Evolutionary conservation across 2,888 invertebrate species (phyloP).

Genomic region (Phaonia tiefii): DNA sequence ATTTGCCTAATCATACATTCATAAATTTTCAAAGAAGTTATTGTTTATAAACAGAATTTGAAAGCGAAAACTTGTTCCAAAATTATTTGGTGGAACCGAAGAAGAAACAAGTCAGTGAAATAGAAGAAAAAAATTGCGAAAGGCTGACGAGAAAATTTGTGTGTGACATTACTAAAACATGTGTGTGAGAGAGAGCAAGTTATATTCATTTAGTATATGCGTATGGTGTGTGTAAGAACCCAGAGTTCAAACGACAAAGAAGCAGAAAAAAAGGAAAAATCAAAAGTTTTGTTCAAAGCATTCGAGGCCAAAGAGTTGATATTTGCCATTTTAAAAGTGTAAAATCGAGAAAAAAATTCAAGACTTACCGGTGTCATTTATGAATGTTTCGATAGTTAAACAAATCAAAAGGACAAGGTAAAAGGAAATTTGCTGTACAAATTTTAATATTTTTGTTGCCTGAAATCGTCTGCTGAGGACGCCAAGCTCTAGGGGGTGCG

Average conservation of each 20-base stretch:
- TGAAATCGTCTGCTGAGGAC: background rate
- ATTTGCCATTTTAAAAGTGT: conserved; percentile 55
- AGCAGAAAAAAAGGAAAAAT: conserved; percentile 53
- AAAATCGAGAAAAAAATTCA: conserved; percentile 1
- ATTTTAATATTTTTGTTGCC: too few species aligned
- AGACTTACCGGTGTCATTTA: conserved; percentile 6
- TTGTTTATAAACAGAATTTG: conserved; percentile 30
- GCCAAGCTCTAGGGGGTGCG: conserved; percentile 55
- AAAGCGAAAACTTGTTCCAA: conserved; percentile 10
- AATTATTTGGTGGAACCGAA: conserved; percentile 46
- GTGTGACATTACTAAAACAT: conserved; percentile 20
- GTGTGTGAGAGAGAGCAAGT: conserved; percentile 56
- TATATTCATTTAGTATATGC: conserved; percentile 43
- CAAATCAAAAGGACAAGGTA: background rate
- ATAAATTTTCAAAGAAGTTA: conserved; percentile 31
- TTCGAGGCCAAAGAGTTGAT: conserved; percentile 67
- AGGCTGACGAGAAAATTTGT: conserved; percentile 58
- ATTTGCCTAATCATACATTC: conserved; percentile 9
- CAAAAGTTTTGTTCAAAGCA: conserved; percentile 61
- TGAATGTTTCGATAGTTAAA: background rate
- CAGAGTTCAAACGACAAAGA: conserved; percentile 63
- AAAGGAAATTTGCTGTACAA: background rate
- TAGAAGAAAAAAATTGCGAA: conserved; percentile 68
- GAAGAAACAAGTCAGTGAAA: conserved; percentile 62
- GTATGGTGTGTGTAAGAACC: conserved; percentile 44